A percentile compares a stretch with the other conserved stretches of the same genome.
Evolutionary conservation across 2,113 vertebrate genomes (phyloP).

Genomic region (Sorex fumeus): DNA sequence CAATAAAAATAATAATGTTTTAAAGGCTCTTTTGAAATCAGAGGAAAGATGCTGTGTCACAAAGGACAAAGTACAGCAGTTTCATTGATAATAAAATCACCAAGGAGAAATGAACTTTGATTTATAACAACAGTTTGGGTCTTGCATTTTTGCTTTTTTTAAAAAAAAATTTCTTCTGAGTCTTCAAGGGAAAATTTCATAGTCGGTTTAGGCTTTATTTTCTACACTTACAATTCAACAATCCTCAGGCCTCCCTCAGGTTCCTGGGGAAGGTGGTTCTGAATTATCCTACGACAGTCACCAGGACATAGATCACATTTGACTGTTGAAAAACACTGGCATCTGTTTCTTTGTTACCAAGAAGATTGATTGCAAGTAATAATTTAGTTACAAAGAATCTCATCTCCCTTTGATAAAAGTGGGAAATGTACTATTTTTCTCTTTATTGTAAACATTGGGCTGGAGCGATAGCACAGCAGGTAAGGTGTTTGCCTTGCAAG

Average conservation of each 20-base stretch:
- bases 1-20: no score
- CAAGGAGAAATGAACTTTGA: conserved; percentile 5
- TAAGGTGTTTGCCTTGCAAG: no score
- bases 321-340: background rate
- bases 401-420: conserved; percentile 39
- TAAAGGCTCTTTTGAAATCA: background rate
- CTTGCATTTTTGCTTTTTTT: background rate
- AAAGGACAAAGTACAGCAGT: background rate
- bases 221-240: background rate
- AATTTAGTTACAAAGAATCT: conserved; percentile 58
- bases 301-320: background rate
- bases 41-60: background rate
- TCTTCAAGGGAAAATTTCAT: background rate
- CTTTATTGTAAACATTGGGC: no score
- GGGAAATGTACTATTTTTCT: conserved; percentile 38
- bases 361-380: conserved; percentile 11
- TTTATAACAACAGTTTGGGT: conserved; percentile 17
- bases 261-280: conserved; percentile 12
- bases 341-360: conserved; percentile 24
- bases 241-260: background rate
- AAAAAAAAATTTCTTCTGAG: conserved; percentile 23
- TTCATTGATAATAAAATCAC: background rate
- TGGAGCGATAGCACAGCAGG: no score
- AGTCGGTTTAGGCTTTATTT: background rate
- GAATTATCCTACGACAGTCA: background rate